These are phyloP conservation scores for Fregata magnificens DNA, from an alignment of 2,113 vertebrate genomes.

Conservation along the genomic window DNA sequence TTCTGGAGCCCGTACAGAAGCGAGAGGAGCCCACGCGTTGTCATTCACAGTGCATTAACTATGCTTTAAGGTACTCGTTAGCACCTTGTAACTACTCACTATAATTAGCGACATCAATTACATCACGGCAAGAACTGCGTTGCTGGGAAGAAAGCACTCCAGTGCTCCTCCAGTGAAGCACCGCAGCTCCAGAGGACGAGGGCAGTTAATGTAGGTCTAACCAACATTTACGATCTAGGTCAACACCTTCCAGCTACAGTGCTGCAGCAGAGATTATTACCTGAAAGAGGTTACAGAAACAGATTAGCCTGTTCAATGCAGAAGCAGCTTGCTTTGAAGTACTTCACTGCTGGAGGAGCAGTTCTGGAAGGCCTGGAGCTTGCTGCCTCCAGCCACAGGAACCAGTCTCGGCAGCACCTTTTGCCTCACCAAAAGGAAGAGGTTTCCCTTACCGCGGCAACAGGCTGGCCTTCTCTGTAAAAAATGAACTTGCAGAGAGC, in stretches of 20 bases:
- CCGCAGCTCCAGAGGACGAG: neutral
- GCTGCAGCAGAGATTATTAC: neutral
- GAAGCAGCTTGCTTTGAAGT: accelerated
- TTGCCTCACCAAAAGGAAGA: accelerated
- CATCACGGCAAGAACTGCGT: accelerated
- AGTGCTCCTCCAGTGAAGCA: neutral
- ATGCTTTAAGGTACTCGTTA: accelerated
- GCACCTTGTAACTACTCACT: accelerated
- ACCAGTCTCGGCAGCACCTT: accelerated
- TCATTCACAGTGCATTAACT: accelerated
- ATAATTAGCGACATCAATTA: accelerated
- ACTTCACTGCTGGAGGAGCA: too few relatives aligned
- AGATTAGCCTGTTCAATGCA: accelerated
- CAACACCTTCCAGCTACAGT: neutral
- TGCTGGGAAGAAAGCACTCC: accelerated
- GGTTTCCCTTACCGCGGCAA: accelerated
- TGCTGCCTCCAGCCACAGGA: accelerated
- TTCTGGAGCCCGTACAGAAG: accelerated
- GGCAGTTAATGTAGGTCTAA: accelerated
- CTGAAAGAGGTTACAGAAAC: neutral
- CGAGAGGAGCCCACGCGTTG: neutral
- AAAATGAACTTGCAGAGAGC: accelerated
- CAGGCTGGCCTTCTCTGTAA: accelerated
- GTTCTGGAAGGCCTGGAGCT: neutral
- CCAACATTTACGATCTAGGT: neutral